Percentiles rank a stretch among this genome's conserved stretches.
Conservation (phyloP, 2,888 invertebrate species). For the Microplitis deprimator region DNA sequence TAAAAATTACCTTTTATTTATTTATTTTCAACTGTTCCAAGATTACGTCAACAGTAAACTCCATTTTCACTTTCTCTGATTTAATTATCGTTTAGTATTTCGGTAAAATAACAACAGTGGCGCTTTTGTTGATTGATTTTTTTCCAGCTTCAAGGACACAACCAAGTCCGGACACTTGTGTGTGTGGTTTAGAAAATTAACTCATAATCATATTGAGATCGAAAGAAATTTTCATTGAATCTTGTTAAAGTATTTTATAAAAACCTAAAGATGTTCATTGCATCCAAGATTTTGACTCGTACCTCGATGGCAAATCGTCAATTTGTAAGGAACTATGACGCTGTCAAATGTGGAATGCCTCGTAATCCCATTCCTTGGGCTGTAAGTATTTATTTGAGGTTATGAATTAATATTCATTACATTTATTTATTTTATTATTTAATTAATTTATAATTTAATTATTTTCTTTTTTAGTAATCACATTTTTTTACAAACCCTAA, state of each 20-base stretch:
- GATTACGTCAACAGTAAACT: neutral
- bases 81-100: neutral
- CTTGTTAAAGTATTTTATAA: neutral
- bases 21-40: neutral
- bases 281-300: constrained; percentile 21
- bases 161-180: neutral
- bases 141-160: neutral
- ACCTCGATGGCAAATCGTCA: constrained; percentile 23
- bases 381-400: constrained; percentile 33
- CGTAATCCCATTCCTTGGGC: constrained; percentile 7
- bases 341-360: constrained; percentile 2
- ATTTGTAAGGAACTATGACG: neutral
- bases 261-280: constrained; percentile 23
- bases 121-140: neutral
- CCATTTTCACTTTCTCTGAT: neutral
- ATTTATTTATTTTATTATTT: constrained; percentile 1
- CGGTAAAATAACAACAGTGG: neutral
- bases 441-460: neutral
- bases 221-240: neutral
- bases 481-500: neutral
- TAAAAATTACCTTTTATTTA: neutral
- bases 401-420: neutral
- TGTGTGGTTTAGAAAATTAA: neutral
- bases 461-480: neutral
- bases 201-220: neutral